Evolutionary conservation across 2,888 invertebrate species (phyloP).

Genomic region (Meliscaeva auricollis): DNA sequence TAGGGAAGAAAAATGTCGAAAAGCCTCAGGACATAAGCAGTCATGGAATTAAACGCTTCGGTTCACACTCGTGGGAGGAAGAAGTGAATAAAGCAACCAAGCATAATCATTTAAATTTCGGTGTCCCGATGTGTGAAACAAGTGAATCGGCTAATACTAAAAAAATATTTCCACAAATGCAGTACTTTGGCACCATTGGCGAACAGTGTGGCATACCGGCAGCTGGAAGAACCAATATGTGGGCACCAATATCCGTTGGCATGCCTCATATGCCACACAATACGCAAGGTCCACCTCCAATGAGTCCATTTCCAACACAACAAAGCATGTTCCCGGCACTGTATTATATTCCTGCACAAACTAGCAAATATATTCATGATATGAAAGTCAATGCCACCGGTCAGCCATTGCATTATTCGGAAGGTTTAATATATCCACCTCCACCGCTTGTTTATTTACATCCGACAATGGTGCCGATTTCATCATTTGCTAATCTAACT

Average conservation of each 20-base stretch:
- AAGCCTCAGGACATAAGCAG: slow-evolving; percentile 80
- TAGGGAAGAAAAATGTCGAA: slow-evolving; percentile 83
- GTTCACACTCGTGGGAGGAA: slow-evolving; percentile 87
- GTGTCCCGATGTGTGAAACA: slow-evolving; percentile 65
- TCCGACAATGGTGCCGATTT: slow-evolving; percentile 86
- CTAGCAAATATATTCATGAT: slow-evolving; percentile 47
- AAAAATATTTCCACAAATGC: slow-evolving; percentile 76
- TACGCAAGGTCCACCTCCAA: slow-evolving; percentile 79
- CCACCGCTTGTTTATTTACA: slow-evolving; percentile 86
- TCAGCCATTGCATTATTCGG: slow-evolving; percentile 87
- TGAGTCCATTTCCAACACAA: slow-evolving; percentile 81
- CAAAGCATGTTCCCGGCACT: slow-evolving; percentile 85
- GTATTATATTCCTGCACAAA: slow-evolving; percentile 86
- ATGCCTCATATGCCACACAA: slow-evolving; percentile 81
- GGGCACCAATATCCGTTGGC: slow-evolving; percentile 87
- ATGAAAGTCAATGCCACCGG: slow-evolving; percentile 68
- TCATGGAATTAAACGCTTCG: slow-evolving; percentile 87
- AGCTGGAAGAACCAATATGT: slow-evolving; percentile 84
- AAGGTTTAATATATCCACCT: slow-evolving; percentile 86
- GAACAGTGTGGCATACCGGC: slow-evolving; percentile 73
- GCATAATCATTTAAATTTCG: slow-evolving; percentile 83
- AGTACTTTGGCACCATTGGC: slow-evolving; percentile 56
- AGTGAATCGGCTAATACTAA: slow-evolving; percentile 73
- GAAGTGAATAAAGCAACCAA: slow-evolving; percentile 86
- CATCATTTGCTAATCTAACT: slow-evolving; percentile 84